phyloP scores from a whole-genome alignment of 2,888 invertebrate species.

The Rotaria sp. region DNA sequence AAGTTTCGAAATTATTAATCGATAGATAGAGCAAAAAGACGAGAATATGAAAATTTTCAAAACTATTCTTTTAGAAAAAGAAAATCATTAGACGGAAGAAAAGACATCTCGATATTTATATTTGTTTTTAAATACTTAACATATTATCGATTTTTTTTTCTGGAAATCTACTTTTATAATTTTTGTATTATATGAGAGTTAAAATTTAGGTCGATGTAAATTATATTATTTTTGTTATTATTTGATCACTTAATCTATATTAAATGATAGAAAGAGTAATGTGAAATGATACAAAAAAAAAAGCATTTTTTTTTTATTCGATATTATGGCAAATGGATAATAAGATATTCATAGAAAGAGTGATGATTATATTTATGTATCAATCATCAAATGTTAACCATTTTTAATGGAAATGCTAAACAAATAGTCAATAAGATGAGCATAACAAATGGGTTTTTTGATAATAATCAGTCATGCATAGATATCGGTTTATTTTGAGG shows the following conservation, averaged over 20 bases:
- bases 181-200: no score
- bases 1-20: background rate
- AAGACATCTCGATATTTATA: no score
- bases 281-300: background rate
- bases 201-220: no score
- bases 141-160: no score
- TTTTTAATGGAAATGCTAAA: background rate
- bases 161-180: no score
- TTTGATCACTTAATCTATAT: no score
- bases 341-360: background rate
- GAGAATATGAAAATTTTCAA: background rate
- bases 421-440: background rate
- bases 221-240: no score
- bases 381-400: background rate
- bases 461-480: background rate
- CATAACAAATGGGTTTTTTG: background rate
- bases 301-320: background rate
- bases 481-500: background rate
- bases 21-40: constrained; percentile 17
- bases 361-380: background rate
- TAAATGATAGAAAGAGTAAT: background rate
- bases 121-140: no score
- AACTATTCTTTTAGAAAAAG: no score
- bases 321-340: background rate
- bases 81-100: no score